These are phyloP conservation scores for Sterrhoptilus dennistouni DNA, from an alignment of 2,113 vertebrate species.

Conservation along the genomic window DNA sequence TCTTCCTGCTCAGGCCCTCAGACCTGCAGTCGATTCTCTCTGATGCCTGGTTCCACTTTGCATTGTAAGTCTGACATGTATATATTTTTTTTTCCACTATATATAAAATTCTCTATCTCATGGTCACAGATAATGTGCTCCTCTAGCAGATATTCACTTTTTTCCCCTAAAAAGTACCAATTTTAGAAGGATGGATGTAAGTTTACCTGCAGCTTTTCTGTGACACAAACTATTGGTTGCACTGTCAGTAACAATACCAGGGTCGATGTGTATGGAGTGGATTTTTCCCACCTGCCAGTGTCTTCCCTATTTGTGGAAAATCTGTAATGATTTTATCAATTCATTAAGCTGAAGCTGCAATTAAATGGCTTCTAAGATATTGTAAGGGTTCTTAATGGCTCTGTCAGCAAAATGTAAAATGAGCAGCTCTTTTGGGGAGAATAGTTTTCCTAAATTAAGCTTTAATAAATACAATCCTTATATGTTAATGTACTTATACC, in stretches of 20 bases:
- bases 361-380: background rate
- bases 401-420: background rate
- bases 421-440: background rate
- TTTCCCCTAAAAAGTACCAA: too few species aligned
- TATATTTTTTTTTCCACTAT: background rate
- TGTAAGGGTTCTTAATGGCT: background rate
- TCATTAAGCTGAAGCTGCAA: background rate
- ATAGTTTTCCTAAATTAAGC: background rate
- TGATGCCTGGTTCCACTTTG: constrained; percentile 82
- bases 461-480: background rate
- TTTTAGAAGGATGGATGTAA: background rate
- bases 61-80: constrained; percentile 73
- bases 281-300: background rate
- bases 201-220: background rate
- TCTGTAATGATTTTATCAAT: background rate
- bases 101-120: background rate
- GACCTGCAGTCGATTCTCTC: constrained; percentile 80
- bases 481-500: background rate
- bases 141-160: background rate
- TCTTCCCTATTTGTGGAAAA: background rate
- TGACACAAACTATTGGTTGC: background rate
- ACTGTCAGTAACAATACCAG: background rate
- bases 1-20: constrained; percentile 79
- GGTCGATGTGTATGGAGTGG: background rate
- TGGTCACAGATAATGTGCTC: background rate